Evolutionary conservation across 2,113 vertebrate species (phyloP).

Genomic region (Eptesicus fuscus): DNA sequence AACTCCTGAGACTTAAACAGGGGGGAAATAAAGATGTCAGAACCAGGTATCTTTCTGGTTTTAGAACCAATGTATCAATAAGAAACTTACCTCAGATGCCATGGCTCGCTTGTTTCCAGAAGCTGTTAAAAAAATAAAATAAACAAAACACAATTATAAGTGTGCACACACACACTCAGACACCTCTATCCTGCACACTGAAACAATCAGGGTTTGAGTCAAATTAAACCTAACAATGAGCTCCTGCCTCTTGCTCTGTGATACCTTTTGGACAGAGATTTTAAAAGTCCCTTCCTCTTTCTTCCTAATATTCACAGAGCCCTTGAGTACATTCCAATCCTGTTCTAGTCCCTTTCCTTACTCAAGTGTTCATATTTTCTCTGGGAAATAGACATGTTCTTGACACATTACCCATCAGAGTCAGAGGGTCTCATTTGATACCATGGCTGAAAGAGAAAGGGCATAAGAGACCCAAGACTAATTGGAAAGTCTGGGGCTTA

Average conservation of each 20-base stretch:
- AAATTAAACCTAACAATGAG: not conserved
- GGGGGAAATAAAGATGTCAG: not conserved
- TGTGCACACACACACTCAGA: not conserved
- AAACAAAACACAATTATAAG: not conserved
- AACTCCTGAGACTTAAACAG: not conserved
- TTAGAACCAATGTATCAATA: not conserved
- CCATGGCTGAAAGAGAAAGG: not conserved
- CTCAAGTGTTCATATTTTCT: not conserved
- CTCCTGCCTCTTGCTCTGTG: not conserved
- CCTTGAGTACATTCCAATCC: not conserved
- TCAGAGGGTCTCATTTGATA: not conserved
- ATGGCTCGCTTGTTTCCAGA: constrained; percentile 73
- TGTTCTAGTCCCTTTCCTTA: not conserved
- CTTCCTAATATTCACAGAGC: not conserved
- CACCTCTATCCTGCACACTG: not conserved
- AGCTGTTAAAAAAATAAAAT: constrained; percentile 57
- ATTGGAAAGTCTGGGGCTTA: not conserved
- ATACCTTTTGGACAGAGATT: not conserved
- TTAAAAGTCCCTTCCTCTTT: not conserved
- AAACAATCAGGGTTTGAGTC: not conserved
- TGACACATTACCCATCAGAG: not conserved
- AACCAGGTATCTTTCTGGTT: not conserved
- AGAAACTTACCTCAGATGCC: constrained; percentile 79
- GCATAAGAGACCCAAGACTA: not conserved
- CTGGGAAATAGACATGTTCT: not conserved